Evolutionary conservation across 2,113 vertebrate genomes (phyloP).

Genomic region (Paedocypris sp.): DNA sequence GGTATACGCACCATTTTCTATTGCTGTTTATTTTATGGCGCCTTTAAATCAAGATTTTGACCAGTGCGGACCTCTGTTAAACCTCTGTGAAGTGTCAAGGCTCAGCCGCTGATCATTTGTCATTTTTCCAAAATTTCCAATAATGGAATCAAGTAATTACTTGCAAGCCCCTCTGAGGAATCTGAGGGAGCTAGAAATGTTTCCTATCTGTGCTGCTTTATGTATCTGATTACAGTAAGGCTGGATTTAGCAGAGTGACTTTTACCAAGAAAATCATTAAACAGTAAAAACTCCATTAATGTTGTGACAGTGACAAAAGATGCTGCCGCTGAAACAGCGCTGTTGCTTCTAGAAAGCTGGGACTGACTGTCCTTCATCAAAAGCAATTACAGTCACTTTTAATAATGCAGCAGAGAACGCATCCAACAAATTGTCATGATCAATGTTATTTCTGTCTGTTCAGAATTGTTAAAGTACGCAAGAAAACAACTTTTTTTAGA

Average conservation of each 20-base stretch:
- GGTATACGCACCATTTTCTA: no score
- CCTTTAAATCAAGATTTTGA: not conserved
- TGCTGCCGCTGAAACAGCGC: not conserved
- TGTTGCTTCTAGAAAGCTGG: not conserved
- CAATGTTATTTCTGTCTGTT: not conserved
- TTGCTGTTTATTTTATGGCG: no score
- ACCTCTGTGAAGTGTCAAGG: not conserved
- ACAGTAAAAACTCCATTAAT: slow-evolving; percentile 16
- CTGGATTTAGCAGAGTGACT: slow-evolving; percentile 6
- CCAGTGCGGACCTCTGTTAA: not conserved
- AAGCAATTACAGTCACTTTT: slow-evolving; percentile 9
- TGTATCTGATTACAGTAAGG: not conserved
- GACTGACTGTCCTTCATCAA: slow-evolving; percentile 4
- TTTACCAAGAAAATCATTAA: slow-evolving; percentile 19
- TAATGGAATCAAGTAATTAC: slow-evolving; percentile 9
- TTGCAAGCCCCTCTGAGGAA: not conserved
- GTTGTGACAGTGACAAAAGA: not conserved
- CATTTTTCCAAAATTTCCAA: not conserved
- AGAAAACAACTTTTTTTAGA: not conserved
- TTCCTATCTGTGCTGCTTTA: not conserved
- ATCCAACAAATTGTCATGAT: not conserved
- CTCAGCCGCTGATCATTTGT: not conserved
- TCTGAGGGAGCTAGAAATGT: not conserved
- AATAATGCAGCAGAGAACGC: slow-evolving; percentile 4
- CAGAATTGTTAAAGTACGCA: no score